These are phyloP conservation scores for Halcyon chelicuti DNA, from an alignment of 2,797 vertebrate species.

Conservation along the genomic window DNA sequence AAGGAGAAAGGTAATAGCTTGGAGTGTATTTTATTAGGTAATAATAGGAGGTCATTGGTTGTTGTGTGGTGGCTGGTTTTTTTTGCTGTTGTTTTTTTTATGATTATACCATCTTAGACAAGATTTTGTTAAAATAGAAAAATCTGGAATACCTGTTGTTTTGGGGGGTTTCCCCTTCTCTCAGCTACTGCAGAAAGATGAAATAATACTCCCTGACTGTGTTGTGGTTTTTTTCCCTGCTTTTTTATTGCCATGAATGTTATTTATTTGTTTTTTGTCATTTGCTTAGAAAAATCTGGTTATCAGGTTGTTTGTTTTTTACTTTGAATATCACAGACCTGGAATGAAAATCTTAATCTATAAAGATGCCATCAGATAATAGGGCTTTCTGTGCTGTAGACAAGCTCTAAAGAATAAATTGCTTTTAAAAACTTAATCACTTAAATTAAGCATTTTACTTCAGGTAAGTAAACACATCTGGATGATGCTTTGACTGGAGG, in stretches of 20 bases:
- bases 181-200: not conserved
- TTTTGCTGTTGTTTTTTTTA: not conserved
- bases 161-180: not conserved
- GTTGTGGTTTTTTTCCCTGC: rapidly evolving
- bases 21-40: not conserved
- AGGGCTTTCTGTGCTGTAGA: not conserved
- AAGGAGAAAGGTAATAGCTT: not conserved
- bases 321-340: not conserved
- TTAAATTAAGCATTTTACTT: not conserved
- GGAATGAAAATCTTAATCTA: not conserved
- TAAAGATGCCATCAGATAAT: not conserved
- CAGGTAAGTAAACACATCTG: not conserved
- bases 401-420: not conserved
- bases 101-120: not conserved
- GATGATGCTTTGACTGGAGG: not conserved
- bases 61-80: no score
- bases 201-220: not conserved
- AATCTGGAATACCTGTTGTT: not conserved
- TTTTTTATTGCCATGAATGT: not conserved
- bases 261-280: not conserved
- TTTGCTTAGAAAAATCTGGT: not conserved
- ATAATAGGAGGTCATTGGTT: not conserved
- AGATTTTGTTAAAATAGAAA: not conserved
- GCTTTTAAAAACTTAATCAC: not conserved
- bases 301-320: not conserved